Base-by-base conservation (phyloP, 2,797 vertebrate species). In the Silurus lanzhouensis region DNA sequence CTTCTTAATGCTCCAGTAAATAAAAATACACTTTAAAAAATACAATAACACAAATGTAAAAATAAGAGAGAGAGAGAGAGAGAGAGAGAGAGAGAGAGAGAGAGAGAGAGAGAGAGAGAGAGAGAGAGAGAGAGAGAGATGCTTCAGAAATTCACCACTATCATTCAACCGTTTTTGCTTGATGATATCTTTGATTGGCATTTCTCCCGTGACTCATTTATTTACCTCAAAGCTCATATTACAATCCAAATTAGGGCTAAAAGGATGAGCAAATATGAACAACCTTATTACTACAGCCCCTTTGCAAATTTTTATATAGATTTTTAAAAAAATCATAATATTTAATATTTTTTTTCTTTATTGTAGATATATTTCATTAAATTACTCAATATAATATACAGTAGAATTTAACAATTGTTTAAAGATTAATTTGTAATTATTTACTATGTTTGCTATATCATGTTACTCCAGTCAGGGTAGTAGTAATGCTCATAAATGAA, bases 21-120 rank as follows among this genome's bases (percentile, higher is more conserved):
- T 52, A 52, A 25, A 74, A 72, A 61, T 19, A 61, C 57, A 27
- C 88, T 90, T 92, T 91, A 90, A 93, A 94, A 92, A 93, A 93
- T 91, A 94, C 38, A 38, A 38, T 38, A 38, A 38, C 38, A 89
- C 90, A 82, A 25, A 27, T 70, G 70, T 72, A 1, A 27, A 81
- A 67, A 66, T 1, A 14, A 46, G 20, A 67, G 2, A 17, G 1
- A 22, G 1, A 71, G 1, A 72, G 8, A 38, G 27, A 38, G 14
- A 38, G 27, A 68, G 66, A 72, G 70, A 48, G 44, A 72, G 13
- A 76, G 25, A 57, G 72, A 25, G 72, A 75, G 72, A 55, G 71
- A n/a, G 19, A 46, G 19, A 48, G 44, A 74, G 71, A 52, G 13
- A 57, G 44, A 74, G 71, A n/a, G 2, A 4, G 22, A 38, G 7